A percentile compares a stretch with the other conserved stretches of the same genome.
Evolutionary conservation across 2,888 invertebrate species (phyloP).

Genomic region (Augiades crinisus): DNA sequence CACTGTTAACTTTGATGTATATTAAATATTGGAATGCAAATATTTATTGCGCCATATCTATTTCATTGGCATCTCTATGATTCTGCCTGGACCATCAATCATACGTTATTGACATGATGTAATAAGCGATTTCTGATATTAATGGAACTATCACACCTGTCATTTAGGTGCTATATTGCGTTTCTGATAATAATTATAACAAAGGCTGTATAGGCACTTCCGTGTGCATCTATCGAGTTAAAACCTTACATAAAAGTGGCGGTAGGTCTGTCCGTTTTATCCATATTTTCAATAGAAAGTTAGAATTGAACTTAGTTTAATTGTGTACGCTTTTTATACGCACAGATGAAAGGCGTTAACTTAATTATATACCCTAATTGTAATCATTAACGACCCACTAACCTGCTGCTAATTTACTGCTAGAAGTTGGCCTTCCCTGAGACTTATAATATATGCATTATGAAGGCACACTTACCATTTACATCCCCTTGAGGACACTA

Average conservation of each 20-base stretch:
- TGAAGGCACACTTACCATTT: too few relatives aligned
- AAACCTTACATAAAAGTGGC: not conserved
- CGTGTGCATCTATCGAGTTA: slow-evolving; percentile 4
- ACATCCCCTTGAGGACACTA: too few relatives aligned
- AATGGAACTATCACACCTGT: slow-evolving; percentile 20
- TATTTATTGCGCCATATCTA: not conserved
- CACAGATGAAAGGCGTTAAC: too few relatives aligned
- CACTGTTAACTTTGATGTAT: not conserved
- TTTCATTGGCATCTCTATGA: not conserved
- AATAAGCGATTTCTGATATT: slow-evolving; percentile 21
- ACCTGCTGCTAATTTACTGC: too few relatives aligned
- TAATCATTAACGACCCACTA: too few relatives aligned
- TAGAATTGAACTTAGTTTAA: too few relatives aligned
- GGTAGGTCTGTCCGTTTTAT: not conserved
- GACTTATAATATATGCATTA: too few relatives aligned
- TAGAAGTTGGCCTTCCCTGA: too few relatives aligned
- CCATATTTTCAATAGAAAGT: too few relatives aligned
- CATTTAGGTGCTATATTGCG: slow-evolving; percentile 3
- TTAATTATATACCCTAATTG: too few relatives aligned
- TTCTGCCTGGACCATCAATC: slow-evolving; percentile 9
- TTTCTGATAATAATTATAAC: slow-evolving; percentile 10
- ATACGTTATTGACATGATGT: slow-evolving; percentile 16
- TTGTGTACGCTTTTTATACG: too few relatives aligned
- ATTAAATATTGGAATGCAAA: too few relatives aligned
- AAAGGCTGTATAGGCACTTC: slow-evolving; percentile 1